Evolutionary conservation across 2,113 vertebrate species (phyloP), one percentile per base, ranked within the genome.

Genomic region (Mobula birostris): DNA sequence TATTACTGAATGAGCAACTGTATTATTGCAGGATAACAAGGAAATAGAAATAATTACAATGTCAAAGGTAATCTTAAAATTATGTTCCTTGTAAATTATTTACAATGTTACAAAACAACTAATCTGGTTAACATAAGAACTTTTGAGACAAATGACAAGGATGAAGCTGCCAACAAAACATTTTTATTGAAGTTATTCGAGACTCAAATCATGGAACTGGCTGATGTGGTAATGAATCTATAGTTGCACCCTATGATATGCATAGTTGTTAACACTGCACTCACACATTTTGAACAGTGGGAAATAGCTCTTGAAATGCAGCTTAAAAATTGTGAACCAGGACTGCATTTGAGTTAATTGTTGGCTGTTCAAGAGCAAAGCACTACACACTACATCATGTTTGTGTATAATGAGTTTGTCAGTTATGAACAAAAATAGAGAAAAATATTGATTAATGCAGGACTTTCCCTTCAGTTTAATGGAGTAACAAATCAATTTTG

Each of bases 391-490:
- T 27, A n/a, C 32, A 92, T 92, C 66, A 92, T 92, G 36, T 92
- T 92, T 92, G 32, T 36, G 72, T 72, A 72, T n/a, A 68, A 92
- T 68, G 66, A 92, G 32, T 21, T 48, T 48, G 66, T 92, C 90
- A 92, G 66, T 92, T 70, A 19, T 5, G n/a, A 40, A 72, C 36
- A 48, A 68, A 72, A 92, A 92, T 92, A 72, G 66, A 72, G 32
- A 61, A 5, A 21, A 48, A 70, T 48, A 92, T 92, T 92, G 90
- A 92, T 92, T 72, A 40, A 70, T 7, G 32, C 32, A 92, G 63
- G 88, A 40, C 66, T 92, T 91, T 70, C 88, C 88, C 63, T 91
- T 70, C 88, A 72, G 19, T 6, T 29, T 92, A 92, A 70, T 92
- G 88, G 19, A 40, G 8, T 17, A 92, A 92, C 88, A 92, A 92